Conservation (phyloP, 2,113 vertebrate species). For the Thinocorus orbignyianus region DNA sequence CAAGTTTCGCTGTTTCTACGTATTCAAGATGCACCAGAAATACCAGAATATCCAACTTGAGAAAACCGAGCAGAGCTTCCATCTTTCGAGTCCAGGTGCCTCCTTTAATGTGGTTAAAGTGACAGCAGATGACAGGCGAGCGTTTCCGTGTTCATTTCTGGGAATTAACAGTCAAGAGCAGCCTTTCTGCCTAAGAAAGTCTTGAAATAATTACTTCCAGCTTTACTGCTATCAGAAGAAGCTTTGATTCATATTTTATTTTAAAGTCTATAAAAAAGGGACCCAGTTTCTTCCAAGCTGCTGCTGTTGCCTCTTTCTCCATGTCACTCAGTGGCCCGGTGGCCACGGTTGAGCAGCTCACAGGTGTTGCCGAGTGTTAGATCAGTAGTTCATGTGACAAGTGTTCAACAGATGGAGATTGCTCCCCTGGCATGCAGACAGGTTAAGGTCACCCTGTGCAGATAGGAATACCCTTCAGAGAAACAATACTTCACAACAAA, state of each 20-base stretch:
- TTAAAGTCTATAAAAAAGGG: background rate
- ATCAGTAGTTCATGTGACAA: background rate
- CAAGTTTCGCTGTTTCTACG: conserved; percentile 46
- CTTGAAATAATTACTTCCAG: conserved; percentile 24
- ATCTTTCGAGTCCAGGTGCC: background rate
- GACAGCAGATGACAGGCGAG: background rate
- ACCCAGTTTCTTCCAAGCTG: conserved; percentile 8
- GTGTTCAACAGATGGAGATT: background rate
- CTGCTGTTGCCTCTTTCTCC: fast-evolving
- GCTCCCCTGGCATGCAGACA: background rate
- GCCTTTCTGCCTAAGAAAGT: background rate
- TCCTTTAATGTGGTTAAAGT: background rate
- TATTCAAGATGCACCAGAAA: background rate
- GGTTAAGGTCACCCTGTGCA: background rate
- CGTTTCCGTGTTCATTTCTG: background rate
- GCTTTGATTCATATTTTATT: background rate
- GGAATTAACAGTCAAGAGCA: background rate
- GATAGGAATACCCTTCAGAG: background rate
- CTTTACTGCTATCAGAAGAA: background rate
- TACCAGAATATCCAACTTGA: conserved; percentile 35
- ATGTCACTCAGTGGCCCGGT: background rate
- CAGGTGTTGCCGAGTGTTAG: background rate
- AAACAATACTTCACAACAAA: background rate
- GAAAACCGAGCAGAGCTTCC: background rate
- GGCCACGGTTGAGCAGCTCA: background rate